These are phyloP conservation scores for Acridotheres tristis DNA, from an alignment of 2,797 vertebrate genomes.

Conservation along the genomic window DNA sequence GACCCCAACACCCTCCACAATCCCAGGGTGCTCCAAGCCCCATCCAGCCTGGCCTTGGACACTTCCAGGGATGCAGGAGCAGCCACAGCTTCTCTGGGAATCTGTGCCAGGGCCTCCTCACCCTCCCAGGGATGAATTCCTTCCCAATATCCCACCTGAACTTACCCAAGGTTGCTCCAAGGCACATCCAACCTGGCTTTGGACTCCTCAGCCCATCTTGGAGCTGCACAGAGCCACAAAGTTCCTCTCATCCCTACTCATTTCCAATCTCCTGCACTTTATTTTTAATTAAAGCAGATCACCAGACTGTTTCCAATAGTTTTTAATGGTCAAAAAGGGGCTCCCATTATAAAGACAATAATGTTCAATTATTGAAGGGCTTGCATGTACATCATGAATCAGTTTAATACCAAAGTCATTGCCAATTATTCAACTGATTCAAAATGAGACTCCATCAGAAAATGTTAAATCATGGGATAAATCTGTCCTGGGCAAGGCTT, in stretches of 20 bases:
- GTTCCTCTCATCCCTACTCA: not conserved
- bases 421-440: constrained; percentile 42
- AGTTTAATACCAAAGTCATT: constrained; percentile 22
- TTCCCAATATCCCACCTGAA: not conserved
- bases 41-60: rapidly evolving
- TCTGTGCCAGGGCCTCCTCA: not conserved
- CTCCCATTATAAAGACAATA: constrained; percentile 13
- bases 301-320: not conserved
- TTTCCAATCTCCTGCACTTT: constrained; percentile 24
- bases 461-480: constrained; percentile 37
- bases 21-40: not conserved
- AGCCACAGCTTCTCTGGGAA: not conserved
- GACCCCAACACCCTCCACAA: not conserved
- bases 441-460: constrained; percentile 21
- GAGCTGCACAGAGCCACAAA: not conserved
- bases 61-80: not conserved
- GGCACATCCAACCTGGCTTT: not conserved
- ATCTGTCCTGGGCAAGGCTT: constrained; percentile 25
- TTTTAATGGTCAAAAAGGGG: constrained; percentile 7
- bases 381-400: constrained; percentile 42
- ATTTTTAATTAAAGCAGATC: constrained; percentile 50
- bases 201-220: not conserved
- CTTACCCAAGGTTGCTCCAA: not conserved
- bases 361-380: constrained; percentile 20
- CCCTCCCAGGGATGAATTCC: not conserved